A percentile compares a stretch with the other conserved stretches of the same genome.
Conservation (phyloP, 35 echinoderm and acorn worm species). For the Heliocidaris tuberculata region DNA sequence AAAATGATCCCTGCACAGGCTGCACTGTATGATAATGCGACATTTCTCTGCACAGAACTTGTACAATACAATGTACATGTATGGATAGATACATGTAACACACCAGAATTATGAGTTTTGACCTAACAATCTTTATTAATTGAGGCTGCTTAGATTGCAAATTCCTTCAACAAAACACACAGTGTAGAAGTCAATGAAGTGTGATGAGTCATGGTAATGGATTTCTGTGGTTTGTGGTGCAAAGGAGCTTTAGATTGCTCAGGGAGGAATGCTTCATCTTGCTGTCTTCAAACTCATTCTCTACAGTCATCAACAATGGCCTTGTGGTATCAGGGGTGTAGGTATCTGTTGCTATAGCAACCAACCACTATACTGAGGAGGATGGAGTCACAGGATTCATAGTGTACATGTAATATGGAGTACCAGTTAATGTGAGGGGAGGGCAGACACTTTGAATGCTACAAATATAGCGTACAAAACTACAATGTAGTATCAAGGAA, state of each 20-base stretch:
- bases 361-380: neutral
- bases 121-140: neutral
- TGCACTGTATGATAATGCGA: no score
- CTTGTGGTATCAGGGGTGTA: neutral
- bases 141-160: neutral
- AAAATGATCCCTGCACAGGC: no score
- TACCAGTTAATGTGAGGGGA: neutral
- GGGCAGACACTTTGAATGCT: neutral
- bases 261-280: neutral
- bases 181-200: neutral
- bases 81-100: neutral
- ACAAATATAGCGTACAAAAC: no score
- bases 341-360: neutral
- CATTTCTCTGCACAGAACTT: no score
- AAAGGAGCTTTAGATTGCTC: neutral
- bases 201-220: slow-evolving; percentile 16
- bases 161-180: neutral
- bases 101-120: neutral
- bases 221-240: neutral
- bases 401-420: neutral
- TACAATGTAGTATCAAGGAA: no score
- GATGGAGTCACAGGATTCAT: neutral
- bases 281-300: neutral
- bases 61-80: no score
- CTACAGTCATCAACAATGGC: neutral